Conservation (phyloP, 2,113 vertebrate genomes). For the Bufo bufo region DNA sequence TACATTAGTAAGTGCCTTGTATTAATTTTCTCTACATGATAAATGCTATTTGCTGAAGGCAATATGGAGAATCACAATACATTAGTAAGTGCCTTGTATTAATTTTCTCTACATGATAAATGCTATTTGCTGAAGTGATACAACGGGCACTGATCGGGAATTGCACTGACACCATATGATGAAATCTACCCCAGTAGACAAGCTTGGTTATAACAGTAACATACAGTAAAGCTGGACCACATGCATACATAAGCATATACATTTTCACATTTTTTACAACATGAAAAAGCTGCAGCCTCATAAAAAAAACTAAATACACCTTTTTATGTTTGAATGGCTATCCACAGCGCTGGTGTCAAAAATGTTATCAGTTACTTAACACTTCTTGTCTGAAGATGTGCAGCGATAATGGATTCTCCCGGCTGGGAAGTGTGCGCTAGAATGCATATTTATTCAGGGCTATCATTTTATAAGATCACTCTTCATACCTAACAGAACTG, state of each 20-base stretch:
- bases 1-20: too few relatives aligned
- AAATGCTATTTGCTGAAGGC: too few relatives aligned
- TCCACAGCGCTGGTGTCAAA: conserved; percentile 8
- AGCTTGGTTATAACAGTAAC: too few relatives aligned
- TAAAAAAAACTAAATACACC: neutral
- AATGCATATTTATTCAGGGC: conserved; percentile 23
- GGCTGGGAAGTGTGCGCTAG: neutral
- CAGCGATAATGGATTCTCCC: conserved; percentile 53
- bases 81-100: too few relatives aligned
- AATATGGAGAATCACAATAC: too few relatives aligned
- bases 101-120: too few relatives aligned
- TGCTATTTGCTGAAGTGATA: too few relatives aligned
- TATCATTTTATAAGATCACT: conserved; percentile 22
- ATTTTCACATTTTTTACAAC: neutral
- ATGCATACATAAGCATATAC: neutral
- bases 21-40: too few relatives aligned
- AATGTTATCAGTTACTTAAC: conserved; percentile 47
- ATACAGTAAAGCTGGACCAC: too few relatives aligned
- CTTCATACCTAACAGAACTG: conserved; percentile 16
- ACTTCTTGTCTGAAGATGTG: conserved; percentile 20
- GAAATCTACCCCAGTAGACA: too few relatives aligned
- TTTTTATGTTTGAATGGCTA: conserved; percentile 19
- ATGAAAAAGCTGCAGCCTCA: neutral
- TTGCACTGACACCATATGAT: too few relatives aligned
- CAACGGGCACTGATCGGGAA: too few relatives aligned